A percentile compares a stretch with the other conserved stretches of the same genome.
These are phyloP conservation scores for Orius insidiosus DNA, from an alignment of 1,140 invertebrate species.

Conservation along the genomic window DNA sequence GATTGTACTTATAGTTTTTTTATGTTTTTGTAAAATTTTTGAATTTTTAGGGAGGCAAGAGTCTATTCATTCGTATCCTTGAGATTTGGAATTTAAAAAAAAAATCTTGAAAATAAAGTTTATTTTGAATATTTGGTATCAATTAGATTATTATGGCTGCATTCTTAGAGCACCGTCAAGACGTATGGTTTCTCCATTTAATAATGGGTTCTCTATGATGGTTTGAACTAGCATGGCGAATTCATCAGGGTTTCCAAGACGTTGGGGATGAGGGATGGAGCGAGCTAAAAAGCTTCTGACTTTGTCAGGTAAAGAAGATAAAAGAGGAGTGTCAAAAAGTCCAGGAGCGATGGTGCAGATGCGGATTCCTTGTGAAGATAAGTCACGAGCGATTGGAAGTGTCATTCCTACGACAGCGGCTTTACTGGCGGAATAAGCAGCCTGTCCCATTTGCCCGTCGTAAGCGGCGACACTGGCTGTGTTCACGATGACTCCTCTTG, in stretches of 20 bases:
- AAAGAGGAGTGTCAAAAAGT: slow-evolving; percentile 81
- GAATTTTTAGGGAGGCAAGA: no score
- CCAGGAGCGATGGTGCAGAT: slow-evolving; percentile 42
- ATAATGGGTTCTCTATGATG: slow-evolving; percentile 76
- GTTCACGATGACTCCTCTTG: slow-evolving; percentile 85
- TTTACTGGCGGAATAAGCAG: slow-evolving; percentile 39
- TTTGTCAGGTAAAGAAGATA: slow-evolving; percentile 64
- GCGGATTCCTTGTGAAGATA: slow-evolving; percentile 58
- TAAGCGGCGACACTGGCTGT: slow-evolving; percentile 90
- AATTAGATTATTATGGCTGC: slow-evolving; percentile 41
- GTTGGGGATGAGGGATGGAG: slow-evolving; percentile 69
- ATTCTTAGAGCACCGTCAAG: slow-evolving; percentile 82
- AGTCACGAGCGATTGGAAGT: slow-evolving; percentile 78
- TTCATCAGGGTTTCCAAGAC: slow-evolving; percentile 77
- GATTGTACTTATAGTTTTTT: no score
- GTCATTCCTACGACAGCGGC: slow-evolving; percentile 55
- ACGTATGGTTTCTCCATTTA: slow-evolving; percentile 90
- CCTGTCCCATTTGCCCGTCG: slow-evolving; percentile 93
- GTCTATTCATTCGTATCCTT: no score
- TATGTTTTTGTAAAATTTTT: no score
- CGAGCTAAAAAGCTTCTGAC: slow-evolving; percentile 54
- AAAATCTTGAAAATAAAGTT: no score
- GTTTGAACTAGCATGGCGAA: slow-evolving; percentile 72
- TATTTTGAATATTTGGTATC: no score
- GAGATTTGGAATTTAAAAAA: no score